Evolutionary conservation across 2,888 invertebrate species (phyloP).

Genomic region (Mechanitis mazaeus): DNA sequence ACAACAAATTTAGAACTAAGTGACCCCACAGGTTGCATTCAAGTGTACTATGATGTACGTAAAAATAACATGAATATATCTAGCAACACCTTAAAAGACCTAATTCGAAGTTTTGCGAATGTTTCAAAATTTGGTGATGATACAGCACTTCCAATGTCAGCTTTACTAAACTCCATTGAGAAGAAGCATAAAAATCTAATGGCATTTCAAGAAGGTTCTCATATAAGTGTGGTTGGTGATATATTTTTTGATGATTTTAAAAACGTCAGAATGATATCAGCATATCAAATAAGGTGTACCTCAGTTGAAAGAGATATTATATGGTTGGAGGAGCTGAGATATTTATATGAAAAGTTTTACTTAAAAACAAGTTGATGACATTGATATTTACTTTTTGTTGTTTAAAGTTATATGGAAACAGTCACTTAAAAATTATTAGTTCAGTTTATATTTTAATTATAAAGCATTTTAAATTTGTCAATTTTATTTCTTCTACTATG

Average conservation of each 20-base stretch:
- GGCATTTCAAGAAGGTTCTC: slow-evolving; percentile 48
- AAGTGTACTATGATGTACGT: slow-evolving; percentile 53
- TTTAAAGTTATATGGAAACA: too few species aligned
- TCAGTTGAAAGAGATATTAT: slow-evolving; percentile 54
- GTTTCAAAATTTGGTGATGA: slow-evolving; percentile 45
- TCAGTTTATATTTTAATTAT: too few species aligned
- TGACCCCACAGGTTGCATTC: slow-evolving; percentile 60
- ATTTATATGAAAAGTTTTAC: slow-evolving; percentile 65
- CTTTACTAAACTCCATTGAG: slow-evolving; percentile 46
- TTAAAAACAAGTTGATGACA: slow-evolving; percentile 25
- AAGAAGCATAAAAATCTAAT: slow-evolving; percentile 38
- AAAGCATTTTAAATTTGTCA: too few species aligned
- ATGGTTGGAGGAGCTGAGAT: slow-evolving; percentile 64
- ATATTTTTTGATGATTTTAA: slow-evolving; percentile 56
- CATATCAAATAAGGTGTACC: slow-evolving; percentile 49
- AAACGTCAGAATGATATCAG: slow-evolving; percentile 55
- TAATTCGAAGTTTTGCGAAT: slow-evolving; percentile 43
- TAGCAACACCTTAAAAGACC: slow-evolving; percentile 40
- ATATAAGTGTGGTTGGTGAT: slow-evolving; percentile 56
- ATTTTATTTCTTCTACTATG: too few species aligned
- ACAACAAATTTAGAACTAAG: slow-evolving; percentile 56
- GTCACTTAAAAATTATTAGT: too few species aligned
- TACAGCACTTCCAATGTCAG: slow-evolving; percentile 51
- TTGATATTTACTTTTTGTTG: too few species aligned
- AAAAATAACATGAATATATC: slow-evolving; percentile 48